Conservation (phyloP, 2,888 invertebrate species). For the Thyatira batis region DNA sequence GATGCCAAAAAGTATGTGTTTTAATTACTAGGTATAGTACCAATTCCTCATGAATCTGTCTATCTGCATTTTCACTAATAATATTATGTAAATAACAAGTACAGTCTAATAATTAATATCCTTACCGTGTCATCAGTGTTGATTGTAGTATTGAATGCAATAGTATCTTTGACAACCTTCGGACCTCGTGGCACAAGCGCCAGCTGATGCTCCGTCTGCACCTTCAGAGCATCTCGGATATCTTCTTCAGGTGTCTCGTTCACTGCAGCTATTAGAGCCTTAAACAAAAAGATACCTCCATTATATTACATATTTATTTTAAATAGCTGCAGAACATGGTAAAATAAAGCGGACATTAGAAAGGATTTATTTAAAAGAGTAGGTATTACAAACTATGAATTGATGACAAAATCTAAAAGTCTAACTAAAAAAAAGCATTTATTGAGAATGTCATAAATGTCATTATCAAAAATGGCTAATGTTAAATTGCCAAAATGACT, state of each 20-base stretch:
- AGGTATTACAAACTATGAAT: neutral
- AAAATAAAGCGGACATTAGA: too few relatives aligned
- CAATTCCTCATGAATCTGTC: too few relatives aligned
- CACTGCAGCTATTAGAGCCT: constrained; percentile 90
- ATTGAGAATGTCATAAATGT: neutral
- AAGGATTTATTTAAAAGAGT: neutral
- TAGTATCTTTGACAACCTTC: constrained; percentile 88
- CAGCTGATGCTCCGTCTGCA: constrained; percentile 82
- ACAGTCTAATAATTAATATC: neutral
- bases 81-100: neutral
- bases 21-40: too few relatives aligned
- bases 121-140: constrained; percentile 91
- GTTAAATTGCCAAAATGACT: constrained; percentile 30
- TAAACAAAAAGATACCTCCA: constrained; percentile 55
- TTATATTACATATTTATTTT: neutral
- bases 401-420: neutral
- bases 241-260: constrained; percentile 82
- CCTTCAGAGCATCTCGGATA: constrained; percentile 86
- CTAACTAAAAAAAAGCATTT: neutral
- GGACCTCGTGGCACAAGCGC: constrained; percentile 87
- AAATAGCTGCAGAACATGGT: too few relatives aligned
- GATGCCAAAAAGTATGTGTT: too few relatives aligned
- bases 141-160: constrained; percentile 89
- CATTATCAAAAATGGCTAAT: constrained; percentile 2
- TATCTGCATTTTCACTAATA: neutral